Evolutionary conservation across 2,797 vertebrate genomes (phyloP).

Genomic region (Remorina albescens): DNA sequence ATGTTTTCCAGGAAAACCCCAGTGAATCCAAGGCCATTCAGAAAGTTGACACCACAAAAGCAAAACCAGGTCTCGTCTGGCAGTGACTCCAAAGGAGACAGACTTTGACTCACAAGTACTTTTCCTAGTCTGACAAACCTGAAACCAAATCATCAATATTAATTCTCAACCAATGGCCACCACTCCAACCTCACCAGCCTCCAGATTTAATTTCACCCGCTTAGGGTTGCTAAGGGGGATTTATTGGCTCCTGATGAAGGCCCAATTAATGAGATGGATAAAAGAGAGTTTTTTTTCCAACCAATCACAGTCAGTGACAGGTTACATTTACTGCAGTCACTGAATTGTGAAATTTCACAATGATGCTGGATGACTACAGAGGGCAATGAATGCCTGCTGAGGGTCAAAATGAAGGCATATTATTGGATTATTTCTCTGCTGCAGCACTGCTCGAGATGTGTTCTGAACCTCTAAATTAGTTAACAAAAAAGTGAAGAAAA

Average conservation of each 20-base stretch:
- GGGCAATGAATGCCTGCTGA: background rate
- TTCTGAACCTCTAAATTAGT: background rate
- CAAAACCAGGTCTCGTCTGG: constrained; percentile 60
- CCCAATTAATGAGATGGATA: constrained; percentile 48
- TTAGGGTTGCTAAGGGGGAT: constrained; percentile 61
- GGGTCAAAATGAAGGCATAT: constrained; percentile 2
- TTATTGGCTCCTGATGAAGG: constrained; percentile 70
- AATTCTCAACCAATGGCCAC: constrained; percentile 18
- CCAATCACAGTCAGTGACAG: constrained; percentile 31
- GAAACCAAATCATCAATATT: constrained; percentile 54
- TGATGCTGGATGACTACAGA: constrained; percentile 25
- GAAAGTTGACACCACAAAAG: constrained; percentile 69
- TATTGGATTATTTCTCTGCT: background rate
- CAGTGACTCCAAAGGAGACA: constrained; percentile 37
- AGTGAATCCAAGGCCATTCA: constrained; percentile 44
- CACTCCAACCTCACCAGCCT: constrained; percentile 32
- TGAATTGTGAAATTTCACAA: constrained; percentile 27
- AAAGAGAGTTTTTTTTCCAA: constrained; percentile 50
- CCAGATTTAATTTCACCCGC: constrained; percentile 48
- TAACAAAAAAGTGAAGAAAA: constrained; percentile 9
- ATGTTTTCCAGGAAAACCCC: constrained; percentile 54
- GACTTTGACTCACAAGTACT: constrained; percentile 32
- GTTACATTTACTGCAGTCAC: constrained; percentile 24
- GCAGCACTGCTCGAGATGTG: background rate
- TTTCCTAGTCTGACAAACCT: constrained; percentile 47